Percentiles rank a stretch among this genome's conserved stretches.
Evolutionary conservation across 2,113 vertebrate genomes (phyloP).

Genomic region (Benthochromis sp.): DNA sequence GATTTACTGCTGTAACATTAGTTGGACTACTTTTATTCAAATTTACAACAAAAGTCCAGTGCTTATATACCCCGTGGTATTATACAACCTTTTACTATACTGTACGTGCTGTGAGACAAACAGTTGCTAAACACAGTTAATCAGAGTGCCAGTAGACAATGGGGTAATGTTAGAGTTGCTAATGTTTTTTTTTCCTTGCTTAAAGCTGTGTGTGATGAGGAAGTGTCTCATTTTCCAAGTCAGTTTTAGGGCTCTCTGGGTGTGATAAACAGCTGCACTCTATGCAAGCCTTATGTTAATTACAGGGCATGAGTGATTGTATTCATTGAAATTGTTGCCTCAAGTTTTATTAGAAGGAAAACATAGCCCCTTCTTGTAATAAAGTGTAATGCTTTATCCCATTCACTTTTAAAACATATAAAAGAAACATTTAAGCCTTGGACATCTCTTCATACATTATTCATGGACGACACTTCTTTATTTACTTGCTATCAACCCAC

Average conservation of each 20-base stretch:
- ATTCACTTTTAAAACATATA: background rate
- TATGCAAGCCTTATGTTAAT: background rate
- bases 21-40: background rate
- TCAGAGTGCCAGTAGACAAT: background rate
- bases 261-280: background rate
- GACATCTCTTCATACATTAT: background rate
- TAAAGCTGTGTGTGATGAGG: conserved; percentile 4
- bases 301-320: background rate
- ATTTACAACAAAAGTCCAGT: background rate
- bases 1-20: background rate
- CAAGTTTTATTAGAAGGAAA: background rate
- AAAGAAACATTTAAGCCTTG: background rate
- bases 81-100: background rate
- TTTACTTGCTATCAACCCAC: background rate
- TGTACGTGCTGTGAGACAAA: background rate
- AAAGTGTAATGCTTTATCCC: background rate
- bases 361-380: background rate
- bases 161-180: background rate
- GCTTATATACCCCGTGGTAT: background rate
- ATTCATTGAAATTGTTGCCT: background rate
- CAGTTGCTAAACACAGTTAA: conserved; percentile 11
- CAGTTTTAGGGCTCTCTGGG: background rate
- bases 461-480: background rate
- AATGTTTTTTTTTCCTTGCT: background rate
- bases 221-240: conserved; percentile 1